Percentiles rank a stretch among this genome's conserved stretches.
Conservation (phyloP, 92 coral and sea anemone genomes). For the Galaxea fascicularis region DNA sequence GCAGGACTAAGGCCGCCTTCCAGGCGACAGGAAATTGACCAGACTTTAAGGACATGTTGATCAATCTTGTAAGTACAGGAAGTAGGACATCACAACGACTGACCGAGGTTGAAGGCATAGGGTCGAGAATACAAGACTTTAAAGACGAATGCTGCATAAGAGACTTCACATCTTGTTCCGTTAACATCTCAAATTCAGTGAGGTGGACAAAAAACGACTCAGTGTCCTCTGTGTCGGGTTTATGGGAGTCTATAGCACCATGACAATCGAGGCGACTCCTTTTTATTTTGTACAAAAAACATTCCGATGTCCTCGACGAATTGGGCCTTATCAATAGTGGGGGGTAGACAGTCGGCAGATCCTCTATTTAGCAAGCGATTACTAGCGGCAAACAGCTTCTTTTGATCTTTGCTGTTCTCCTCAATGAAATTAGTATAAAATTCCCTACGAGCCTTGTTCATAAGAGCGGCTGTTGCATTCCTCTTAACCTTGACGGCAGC, state of each 20-base stretch:
- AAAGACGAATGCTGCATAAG: constrained; percentile 36
- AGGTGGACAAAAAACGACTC: constrained; percentile 31
- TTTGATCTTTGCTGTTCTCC: constrained; percentile 54
- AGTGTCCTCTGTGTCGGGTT: constrained; percentile 21
- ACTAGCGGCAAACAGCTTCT: constrained; percentile 55
- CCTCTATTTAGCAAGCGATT: constrained; percentile 47
- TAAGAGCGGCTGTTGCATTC: constrained; percentile 45
- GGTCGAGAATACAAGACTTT: constrained; percentile 49
- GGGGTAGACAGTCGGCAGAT: constrained; percentile 49
- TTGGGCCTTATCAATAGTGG: too few relatives aligned
- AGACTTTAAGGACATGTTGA: constrained; percentile 46
- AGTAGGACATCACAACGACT: too few relatives aligned
- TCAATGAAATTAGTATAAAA: constrained; percentile 38
- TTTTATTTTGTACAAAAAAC: constrained; percentile 63
- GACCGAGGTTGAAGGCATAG: constrained; percentile 45
- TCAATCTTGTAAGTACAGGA: constrained; percentile 46
- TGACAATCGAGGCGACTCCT: constrained; percentile 27
- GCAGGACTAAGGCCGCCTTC: constrained; percentile 46
- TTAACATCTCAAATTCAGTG: too few relatives aligned
- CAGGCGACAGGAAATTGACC: constrained; percentile 53
- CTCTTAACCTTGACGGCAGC: neutral
- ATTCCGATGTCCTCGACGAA: constrained; percentile 52
- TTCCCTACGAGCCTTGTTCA: constrained; percentile 65
- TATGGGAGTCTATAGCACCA: constrained; percentile 23
- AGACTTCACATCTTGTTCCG: constrained; percentile 48